A percentile compares a stretch with the other conserved stretches of the same genome.
Evolutionary conservation across 1,140 invertebrate species (phyloP).

Genomic region (Drosophila simulans): DNA sequence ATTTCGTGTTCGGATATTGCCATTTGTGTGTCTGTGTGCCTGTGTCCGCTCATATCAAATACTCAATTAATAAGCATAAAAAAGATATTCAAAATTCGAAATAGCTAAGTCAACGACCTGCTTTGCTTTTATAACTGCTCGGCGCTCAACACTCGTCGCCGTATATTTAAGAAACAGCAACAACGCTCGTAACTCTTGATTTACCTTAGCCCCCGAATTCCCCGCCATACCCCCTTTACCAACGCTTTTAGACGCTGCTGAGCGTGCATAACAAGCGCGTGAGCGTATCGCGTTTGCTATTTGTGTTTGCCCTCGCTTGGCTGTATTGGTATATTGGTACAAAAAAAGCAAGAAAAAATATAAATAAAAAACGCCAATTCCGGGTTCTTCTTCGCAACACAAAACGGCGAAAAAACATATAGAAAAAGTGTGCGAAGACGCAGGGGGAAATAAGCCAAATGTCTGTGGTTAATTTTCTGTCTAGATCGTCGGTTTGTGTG

Average conservation of each 20-base stretch:
- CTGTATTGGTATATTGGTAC: conserved; percentile 46
- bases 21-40: conserved; percentile 10
- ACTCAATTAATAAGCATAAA: conserved; percentile 84
- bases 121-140: conserved; percentile 81
- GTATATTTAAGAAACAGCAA: conserved; percentile 56
- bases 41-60: conserved; percentile 72
- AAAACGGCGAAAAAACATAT: conserved; percentile 18
- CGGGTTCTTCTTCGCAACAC: conserved; percentile 75
- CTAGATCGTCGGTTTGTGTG: conserved; percentile 74
- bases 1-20: conserved; percentile 1
- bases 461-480: conserved; percentile 76
- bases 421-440: conserved; percentile 23
- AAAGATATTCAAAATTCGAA: conserved; percentile 63
- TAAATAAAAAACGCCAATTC: conserved; percentile 63
- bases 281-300: conserved; percentile 68
- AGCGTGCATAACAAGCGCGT: conserved; percentile 82
- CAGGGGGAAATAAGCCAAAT: conserved; percentile 36
- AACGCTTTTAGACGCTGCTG: conserved; percentile 54
- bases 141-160: conserved; percentile 26
- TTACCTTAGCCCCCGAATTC: conserved; percentile 28
- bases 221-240: not conserved
- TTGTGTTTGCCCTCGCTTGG: conserved; percentile 34
- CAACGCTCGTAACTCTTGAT: conserved; percentile 47
- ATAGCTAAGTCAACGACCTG: conserved; percentile 83
- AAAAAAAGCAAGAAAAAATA: conserved; percentile 8